Evolutionary conservation across 2,113 vertebrate species (phyloP).

Genomic region (Ursus arctos): DNA sequence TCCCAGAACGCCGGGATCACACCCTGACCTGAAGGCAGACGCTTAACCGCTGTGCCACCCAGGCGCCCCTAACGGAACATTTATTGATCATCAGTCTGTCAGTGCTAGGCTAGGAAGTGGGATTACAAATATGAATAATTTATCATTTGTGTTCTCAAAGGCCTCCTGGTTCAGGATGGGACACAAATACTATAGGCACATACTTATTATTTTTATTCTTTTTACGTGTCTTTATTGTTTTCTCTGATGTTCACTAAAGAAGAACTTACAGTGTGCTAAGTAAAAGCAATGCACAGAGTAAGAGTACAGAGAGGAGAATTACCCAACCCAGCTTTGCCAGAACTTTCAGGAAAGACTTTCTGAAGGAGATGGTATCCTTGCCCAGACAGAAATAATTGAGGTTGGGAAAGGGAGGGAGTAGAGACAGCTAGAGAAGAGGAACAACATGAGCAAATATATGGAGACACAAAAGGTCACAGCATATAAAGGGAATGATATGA

Average conservation of each 20-base stretch:
- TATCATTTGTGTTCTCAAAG: conserved; percentile 26
- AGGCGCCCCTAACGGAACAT: background rate
- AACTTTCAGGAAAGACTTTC: background rate
- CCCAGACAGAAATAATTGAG: background rate
- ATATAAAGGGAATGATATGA: background rate
- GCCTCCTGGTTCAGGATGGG: background rate
- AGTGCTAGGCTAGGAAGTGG: background rate
- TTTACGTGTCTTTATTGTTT: background rate
- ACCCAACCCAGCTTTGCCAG: background rate
- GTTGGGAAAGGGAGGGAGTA: background rate
- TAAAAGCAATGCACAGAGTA: background rate
- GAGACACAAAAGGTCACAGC: background rate
- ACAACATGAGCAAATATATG: background rate
- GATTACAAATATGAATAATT: conserved; percentile 41
- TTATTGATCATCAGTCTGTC: conserved; percentile 20
- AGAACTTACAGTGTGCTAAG: background rate
- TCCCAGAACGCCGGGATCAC: no score
- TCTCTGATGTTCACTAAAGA: conserved; percentile 41
- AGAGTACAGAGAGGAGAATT: background rate
- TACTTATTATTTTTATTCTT: conserved; percentile 38
- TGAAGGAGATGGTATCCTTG: background rate
- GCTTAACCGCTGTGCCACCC: no score
- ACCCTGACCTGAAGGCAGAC: no score
- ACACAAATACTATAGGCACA: background rate
- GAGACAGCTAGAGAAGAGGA: background rate